Evolutionary conservation across 1,140 invertebrate species (phyloP).

Genomic region (Acyrthosiphon pisum): DNA sequence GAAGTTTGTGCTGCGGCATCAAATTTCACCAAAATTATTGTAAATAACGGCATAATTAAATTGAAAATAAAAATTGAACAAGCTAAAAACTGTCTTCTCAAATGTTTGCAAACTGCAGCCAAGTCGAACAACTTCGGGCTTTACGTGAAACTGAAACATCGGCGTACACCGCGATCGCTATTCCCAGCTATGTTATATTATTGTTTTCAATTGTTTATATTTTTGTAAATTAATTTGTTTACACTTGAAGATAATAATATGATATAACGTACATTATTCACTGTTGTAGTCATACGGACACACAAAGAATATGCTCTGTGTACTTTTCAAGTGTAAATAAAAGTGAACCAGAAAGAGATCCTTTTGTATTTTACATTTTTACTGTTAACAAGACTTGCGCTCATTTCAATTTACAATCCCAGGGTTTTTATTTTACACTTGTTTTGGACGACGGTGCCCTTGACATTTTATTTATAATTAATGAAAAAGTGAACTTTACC

Average conservation of each 20-base stretch:
- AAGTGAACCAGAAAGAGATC: background rate
- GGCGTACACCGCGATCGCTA: background rate
- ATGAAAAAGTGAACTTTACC: background rate
- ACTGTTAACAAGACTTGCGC: background rate
- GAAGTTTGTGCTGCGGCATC: slow-evolving; percentile 11
- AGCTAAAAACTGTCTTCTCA: background rate
- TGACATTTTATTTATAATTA: background rate
- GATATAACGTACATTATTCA: background rate
- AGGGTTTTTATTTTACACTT: background rate
- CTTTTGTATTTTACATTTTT: background rate
- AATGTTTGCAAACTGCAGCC: background rate
- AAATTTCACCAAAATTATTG: background rate
- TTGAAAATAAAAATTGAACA: background rate
- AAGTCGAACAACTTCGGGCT: background rate
- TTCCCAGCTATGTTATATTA: background rate
- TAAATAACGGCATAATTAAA: background rate
- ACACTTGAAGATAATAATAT: background rate
- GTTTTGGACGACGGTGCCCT: background rate
- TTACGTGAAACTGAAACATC: background rate
- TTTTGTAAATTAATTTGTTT: background rate
- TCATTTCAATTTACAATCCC: background rate
- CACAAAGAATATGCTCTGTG: background rate
- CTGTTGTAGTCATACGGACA: background rate
- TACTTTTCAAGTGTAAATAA: background rate
- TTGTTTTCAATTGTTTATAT: background rate